These are phyloP conservation scores for Anolis carolinensis DNA, from an alignment of 2,113 vertebrate species.

Conservation along the genomic window DNA sequence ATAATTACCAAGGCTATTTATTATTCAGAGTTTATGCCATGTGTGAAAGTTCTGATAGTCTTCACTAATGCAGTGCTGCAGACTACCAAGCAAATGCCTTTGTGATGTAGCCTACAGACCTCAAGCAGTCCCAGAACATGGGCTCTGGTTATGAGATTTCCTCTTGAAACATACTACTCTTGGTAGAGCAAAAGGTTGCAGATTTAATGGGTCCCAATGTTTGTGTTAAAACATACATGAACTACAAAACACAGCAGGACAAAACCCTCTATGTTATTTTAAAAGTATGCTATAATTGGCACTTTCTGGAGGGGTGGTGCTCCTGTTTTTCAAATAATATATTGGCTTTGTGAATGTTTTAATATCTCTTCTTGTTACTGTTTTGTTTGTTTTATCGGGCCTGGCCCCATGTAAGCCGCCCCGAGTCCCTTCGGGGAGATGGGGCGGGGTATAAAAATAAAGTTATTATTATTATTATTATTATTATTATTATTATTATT, in stretches of 20 bases:
- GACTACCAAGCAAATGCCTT: conserved; percentile 15
- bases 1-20: conserved; percentile 35
- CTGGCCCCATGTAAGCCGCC: no score
- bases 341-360: conserved; percentile 21
- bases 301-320: neutral
- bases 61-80: neutral
- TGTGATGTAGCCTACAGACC: neutral
- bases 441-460: no score
- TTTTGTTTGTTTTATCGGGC: no score
- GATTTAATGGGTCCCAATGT: conserved; percentile 24
- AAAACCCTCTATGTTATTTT: conserved; percentile 40
- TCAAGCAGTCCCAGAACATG: neutral
- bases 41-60: conserved; percentile 26
- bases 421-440: no score
- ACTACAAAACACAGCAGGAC: conserved; percentile 25
- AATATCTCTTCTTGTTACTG: neutral
- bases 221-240: conserved; percentile 40
- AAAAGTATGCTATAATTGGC: conserved; percentile 16
- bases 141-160: conserved; percentile 12
- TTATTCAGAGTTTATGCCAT: neutral
- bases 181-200: neutral
- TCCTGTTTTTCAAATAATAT: conserved; percentile 46
- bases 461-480: no score
- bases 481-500: no score
- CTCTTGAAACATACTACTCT: conserved; percentile 25